A percentile compares a stretch with the other conserved stretches of the same genome.
Evolutionary conservation across 2,888 invertebrate genomes (phyloP).

Genomic region (Troilus luridus): DNA sequence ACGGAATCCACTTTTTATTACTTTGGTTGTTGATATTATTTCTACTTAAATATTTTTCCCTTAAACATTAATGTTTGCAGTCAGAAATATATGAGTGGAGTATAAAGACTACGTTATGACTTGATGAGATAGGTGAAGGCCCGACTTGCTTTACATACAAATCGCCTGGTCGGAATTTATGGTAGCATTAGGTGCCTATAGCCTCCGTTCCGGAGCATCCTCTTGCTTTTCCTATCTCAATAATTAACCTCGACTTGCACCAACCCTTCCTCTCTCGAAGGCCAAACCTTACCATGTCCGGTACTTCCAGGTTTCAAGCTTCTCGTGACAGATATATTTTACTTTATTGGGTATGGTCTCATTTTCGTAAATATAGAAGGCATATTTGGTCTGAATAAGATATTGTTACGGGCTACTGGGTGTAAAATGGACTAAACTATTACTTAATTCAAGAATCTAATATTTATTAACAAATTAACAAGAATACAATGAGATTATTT

Average conservation of each 20-base stretch:
- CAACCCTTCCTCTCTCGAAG: neutral
- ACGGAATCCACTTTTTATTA: neutral
- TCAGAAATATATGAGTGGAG: neutral
- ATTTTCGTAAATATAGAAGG: too few relatives aligned
- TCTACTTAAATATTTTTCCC: neutral
- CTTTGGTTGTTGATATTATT: neutral
- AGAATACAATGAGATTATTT: too few relatives aligned
- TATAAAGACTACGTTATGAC: constrained; percentile 16
- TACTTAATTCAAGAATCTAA: too few relatives aligned
- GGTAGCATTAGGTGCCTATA: constrained; percentile 25
- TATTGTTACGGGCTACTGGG: too few relatives aligned
- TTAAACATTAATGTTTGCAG: neutral
- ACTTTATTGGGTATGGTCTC: too few relatives aligned
- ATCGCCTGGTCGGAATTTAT: constrained; percentile 54
- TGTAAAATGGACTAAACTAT: too few relatives aligned
- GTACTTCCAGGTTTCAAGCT: neutral
- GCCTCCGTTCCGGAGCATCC: neutral
- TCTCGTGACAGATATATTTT: too few relatives aligned
- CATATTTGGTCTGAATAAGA: too few relatives aligned
- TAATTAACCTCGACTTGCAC: constrained; percentile 1
- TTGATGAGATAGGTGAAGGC: neutral
- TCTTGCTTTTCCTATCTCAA: neutral
- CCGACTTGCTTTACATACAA: constrained; percentile 60
- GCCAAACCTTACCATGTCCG: neutral
- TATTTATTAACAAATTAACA: too few relatives aligned